Evolutionary conservation across 2,797 vertebrate species (phyloP), one percentile per base, ranked within the genome.

Genomic region (Meda fulgida): DNA sequence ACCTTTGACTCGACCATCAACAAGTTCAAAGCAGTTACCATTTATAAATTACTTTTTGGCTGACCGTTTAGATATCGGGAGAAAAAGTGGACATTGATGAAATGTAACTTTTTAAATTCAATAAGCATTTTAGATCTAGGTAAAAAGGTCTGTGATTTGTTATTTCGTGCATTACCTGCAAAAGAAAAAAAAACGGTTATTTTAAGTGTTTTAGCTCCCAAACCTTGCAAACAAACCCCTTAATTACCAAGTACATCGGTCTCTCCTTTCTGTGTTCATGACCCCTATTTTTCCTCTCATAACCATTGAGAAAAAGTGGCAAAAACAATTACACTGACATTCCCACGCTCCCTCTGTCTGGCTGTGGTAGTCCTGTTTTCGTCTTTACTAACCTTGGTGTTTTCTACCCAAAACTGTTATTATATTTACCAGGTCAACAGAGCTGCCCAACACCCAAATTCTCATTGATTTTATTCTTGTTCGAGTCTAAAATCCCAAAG

Each of bases 1-100:
- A 89, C 87, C 84, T 86, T 79, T 90, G 86, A 88, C 88, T 60
- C 78, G 26, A 6, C 79, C 78, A 43, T 81, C 58, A 79, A 46
- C 66, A 40, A 31, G 55, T 80, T 84, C 86, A 86, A 87, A 86
- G 73, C 31, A 26, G 46, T 48, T 13, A 23, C 70, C 60, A 14
- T 66, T 76, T 66, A 73, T 46, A 75, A 85, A 83, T 36, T 43
- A 55, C 65, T 51, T 16, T 36, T 73, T 48, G 40, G 21, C 60
- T 79, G 63, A 29, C 11, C n/a, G 34, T 14, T 76, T 67, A 63
- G 38, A 83, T 36, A 73, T 82, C n/a, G 14, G 18, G 36, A 40
- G 26, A 72, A 73, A n/a, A n/a, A 48, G n/a, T 63, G 14, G 34
- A 65, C 21, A 75, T 5, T 29, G n/a, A 43, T 23, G 6, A 21